Conservation (phyloP, 2,113 vertebrate genomes). For the Trematocara marginatum region DNA sequence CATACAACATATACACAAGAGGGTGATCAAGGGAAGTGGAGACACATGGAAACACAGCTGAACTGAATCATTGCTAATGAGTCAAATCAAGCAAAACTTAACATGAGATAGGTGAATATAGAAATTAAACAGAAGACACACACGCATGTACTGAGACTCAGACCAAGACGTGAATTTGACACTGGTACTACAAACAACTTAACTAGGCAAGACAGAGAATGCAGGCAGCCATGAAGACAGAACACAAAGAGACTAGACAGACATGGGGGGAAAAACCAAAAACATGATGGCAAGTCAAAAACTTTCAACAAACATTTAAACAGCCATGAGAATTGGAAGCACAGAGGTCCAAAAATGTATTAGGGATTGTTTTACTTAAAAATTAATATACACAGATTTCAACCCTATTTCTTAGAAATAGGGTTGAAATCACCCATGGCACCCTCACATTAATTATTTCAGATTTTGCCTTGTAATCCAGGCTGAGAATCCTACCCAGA, state of each 20-base stretch:
- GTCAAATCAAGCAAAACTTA: not conserved
- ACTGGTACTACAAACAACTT: not conserved
- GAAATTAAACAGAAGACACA: not conserved
- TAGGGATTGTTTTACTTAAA: constrained; percentile 5
- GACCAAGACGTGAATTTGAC: not conserved
- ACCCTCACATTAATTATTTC: constrained; percentile 77
- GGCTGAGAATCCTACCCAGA: constrained; percentile 71
- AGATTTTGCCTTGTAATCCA: constrained; percentile 79
- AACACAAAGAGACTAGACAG: not conserved
- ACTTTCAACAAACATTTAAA: not conserved
- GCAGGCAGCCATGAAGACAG: not conserved
- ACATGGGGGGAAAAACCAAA: not conserved
- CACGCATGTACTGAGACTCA: not conserved
- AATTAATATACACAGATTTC: constrained; percentile 1
- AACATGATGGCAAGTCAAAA: not conserved
- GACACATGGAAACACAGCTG: not conserved
- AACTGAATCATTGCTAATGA: not conserved
- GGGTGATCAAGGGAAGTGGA: not conserved
- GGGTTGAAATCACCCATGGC: not conserved
- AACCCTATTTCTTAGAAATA: not conserved
- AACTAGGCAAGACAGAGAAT: not conserved
- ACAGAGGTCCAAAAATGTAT: not conserved
- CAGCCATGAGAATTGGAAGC: not conserved
- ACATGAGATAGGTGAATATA: not conserved
- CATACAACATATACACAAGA: not conserved